Evolutionary conservation across 2,888 invertebrate genomes (phyloP), one percentile per base, ranked within the genome.

Genomic region (Synanthedon formicaeformis): DNA sequence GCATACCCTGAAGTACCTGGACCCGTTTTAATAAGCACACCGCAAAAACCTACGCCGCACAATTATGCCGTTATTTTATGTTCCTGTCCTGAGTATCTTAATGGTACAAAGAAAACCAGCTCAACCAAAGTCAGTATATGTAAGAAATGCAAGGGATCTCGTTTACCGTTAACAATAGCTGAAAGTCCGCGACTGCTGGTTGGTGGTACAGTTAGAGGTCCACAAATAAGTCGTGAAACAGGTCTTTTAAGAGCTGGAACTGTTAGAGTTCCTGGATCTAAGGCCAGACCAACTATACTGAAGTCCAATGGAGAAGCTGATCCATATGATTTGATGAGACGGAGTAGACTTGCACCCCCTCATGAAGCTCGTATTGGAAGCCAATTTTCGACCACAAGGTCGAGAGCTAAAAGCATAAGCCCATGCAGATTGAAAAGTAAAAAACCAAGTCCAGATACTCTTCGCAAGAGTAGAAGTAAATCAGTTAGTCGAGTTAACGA

Each of bases 261-360:
- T 12, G 89, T 92, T 50, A 85, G 92, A 62, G 89, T 92, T 54
- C 89, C 90, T 62, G 79, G 88, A 50, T 75, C 87, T 11, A 90
- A 90, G 63, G 73, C 88, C 40, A 88, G 93, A 64, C 92, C 93
- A 48, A 89, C 90, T 40, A 92, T 93, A 60, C 76, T 93, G 52
- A 91, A 92, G 58, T 75, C 90, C 48, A 89, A 88, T 75, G 83
- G 82, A 55, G 81, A 89, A 23, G 65, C 84, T 14, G 93, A 95
- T 78, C 95, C 95, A 0, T 95, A 95, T 77, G 94, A 95, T 76
- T 88, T 94, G 60, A 93, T 95, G 93, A 89, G 95, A 66, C 89
- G 94, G 59, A 93, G 91, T 60, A 89, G 95, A 55, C 75, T 95
- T 54, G 85, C 91, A 41, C 92, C 93, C 51, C 92, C 93, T 61